These are phyloP conservation scores for Neolamprologus sp. DNA, from an alignment of 2,113 vertebrate species.

Conservation along the genomic window DNA sequence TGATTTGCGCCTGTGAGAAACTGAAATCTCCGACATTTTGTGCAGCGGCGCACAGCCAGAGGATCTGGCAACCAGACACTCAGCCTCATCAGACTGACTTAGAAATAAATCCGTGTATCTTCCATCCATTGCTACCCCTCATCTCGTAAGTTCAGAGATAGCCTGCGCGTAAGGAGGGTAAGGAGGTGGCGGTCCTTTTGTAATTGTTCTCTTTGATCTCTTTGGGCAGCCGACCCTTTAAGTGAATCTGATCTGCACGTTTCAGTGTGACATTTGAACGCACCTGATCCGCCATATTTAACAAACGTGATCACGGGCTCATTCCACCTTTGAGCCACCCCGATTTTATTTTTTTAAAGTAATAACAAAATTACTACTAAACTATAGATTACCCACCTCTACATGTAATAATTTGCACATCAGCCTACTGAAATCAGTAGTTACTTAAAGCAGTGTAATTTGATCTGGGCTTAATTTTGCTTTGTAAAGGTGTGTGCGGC, in stretches of 20 bases:
- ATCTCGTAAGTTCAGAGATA: neutral
- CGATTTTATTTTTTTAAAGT: neutral
- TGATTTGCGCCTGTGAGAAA: neutral
- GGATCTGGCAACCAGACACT: neutral
- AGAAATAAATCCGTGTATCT: neutral
- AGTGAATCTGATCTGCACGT: neutral
- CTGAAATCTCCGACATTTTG: neutral
- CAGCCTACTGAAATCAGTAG: neutral
- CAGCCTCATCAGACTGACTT: neutral
- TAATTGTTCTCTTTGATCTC: neutral
- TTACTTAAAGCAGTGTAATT: neutral
- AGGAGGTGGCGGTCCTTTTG: neutral
- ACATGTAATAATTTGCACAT: neutral
- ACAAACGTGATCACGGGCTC: neutral
- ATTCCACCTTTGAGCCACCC: neutral
- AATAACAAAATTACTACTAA: neutral
- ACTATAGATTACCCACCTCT: neutral
- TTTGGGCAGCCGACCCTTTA: neutral
- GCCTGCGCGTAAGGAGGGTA: neutral
- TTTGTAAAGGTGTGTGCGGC: neutral
- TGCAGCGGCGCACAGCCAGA: neutral
- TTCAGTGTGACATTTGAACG: constrained; percentile 13
- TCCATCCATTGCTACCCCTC: neutral
- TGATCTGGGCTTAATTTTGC: neutral
- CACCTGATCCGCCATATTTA: constrained; percentile 60